A percentile compares a stretch with the other conserved stretches of the same genome.
Evolutionary conservation across 1,140 invertebrate species (phyloP).

Genomic region (Drosophila arizonae): DNA sequence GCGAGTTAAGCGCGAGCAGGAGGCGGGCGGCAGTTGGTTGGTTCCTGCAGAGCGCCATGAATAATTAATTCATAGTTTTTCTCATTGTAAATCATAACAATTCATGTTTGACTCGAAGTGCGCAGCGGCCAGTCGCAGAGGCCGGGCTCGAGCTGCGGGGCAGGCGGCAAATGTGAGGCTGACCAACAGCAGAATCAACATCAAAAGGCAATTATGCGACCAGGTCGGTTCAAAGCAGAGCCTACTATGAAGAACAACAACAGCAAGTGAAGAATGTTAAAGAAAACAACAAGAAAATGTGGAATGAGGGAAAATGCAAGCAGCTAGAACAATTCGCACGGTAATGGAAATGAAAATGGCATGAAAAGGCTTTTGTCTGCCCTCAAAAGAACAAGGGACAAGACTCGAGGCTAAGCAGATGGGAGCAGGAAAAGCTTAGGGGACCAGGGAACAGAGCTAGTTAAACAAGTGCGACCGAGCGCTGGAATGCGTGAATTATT

Average conservation of each 20-base stretch:
- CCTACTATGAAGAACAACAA: no score
- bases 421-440: slow-evolving; percentile 5
- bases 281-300: slow-evolving; percentile 49
- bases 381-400: slow-evolving; percentile 13
- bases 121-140: slow-evolving; percentile 8
- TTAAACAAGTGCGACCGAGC: not conserved
- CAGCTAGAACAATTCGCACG: slow-evolving; percentile 57
- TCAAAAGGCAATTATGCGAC: slow-evolving; percentile 73
- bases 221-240: not conserved
- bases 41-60: slow-evolving; percentile 43
- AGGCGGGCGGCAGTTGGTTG: slow-evolving; percentile 7
- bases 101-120: slow-evolving; percentile 69
- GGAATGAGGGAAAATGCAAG: slow-evolving; percentile 4
- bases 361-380: slow-evolving; percentile 63
- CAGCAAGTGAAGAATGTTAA: slow-evolving; percentile 46
- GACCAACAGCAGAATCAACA: slow-evolving; percentile 48
- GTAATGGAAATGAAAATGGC: slow-evolving; percentile 73
- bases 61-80: slow-evolving; percentile 78
- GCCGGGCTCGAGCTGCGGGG: not conserved
- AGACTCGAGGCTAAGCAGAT: not conserved
- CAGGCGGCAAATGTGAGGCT: slow-evolving; percentile 34
- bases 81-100: slow-evolving; percentile 81
- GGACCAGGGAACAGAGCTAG: not conserved
- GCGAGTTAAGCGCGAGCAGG: slow-evolving; percentile 11
- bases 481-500: slow-evolving; percentile 9